phyloP scores from a whole-genome alignment of 2,113 vertebrate species.

The Otis tarda region DNA sequence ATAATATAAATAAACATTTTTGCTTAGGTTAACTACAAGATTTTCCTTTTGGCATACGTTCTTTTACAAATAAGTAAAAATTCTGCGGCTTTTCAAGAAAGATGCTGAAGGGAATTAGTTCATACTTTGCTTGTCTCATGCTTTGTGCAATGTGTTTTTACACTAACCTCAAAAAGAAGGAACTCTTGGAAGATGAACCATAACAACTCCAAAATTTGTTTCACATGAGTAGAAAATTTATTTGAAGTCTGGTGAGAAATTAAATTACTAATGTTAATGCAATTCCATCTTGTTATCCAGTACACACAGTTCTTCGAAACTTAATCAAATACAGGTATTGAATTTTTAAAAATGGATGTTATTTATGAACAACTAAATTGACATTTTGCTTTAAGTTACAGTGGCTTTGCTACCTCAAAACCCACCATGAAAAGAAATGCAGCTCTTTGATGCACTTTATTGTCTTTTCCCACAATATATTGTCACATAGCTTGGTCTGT shows the following conservation, averaged over 20 bases:
- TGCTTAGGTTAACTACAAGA: background rate
- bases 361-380: background rate
- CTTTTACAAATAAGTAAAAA: background rate
- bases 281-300: conserved; percentile 32
- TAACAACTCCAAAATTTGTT: conserved; percentile 34
- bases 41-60: background rate
- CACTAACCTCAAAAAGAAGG: background rate
- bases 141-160: background rate
- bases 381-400: background rate
- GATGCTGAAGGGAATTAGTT: background rate
- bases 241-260: conserved; percentile 46
- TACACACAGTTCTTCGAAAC: conserved; percentile 2
- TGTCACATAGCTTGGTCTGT: background rate
- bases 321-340: background rate
- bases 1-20: background rate
- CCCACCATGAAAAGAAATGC: background rate
- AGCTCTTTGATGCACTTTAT: background rate
- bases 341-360: background rate
- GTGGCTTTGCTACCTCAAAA: background rate
- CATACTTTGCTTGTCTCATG: background rate
- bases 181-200: background rate
- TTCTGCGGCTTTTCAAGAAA: background rate
- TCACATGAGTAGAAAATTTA: conserved; percentile 33
- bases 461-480: background rate
- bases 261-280: conserved; percentile 31